phyloP scores from a whole-genome alignment of 2,888 invertebrate species.

The Lepas anatifera region DNA sequence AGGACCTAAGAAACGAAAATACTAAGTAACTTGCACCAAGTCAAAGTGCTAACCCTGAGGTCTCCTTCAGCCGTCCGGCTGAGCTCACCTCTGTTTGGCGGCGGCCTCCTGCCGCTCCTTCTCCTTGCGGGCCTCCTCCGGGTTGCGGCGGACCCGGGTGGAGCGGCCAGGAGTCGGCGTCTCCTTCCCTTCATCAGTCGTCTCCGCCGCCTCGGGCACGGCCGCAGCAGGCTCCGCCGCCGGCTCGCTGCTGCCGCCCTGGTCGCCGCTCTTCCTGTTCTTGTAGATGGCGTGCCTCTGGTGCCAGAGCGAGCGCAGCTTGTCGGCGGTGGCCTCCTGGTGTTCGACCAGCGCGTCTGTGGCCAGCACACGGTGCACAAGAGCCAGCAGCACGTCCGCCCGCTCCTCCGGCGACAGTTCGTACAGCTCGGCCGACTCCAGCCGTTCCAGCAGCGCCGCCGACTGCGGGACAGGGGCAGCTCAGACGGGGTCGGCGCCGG shows the following conservation, averaged over 20 bases:
- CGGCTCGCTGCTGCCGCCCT: background rate
- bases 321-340: background rate
- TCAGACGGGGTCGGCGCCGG: too few relatives aligned
- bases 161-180: background rate
- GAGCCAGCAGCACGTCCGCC: slow-evolving; percentile 20
- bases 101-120: background rate
- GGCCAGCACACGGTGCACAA: slow-evolving; percentile 20
- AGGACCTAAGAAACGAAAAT: too few relatives aligned
- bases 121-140: background rate
- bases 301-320: background rate
- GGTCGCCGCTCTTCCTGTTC: background rate
- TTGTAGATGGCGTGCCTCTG: background rate
- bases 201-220: too few relatives aligned
- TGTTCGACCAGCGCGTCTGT: slow-evolving; percentile 2
- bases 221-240: background rate
- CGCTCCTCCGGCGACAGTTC: slow-evolving; percentile 20
- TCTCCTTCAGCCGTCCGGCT: too few relatives aligned
- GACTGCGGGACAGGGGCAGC: slow-evolving; percentile 7
- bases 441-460: slow-evolving; percentile 20
- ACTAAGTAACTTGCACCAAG: too few relatives aligned
- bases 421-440: slow-evolving; percentile 21
- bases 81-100: background rate
- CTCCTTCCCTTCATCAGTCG: too few relatives aligned
- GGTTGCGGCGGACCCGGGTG: background rate
- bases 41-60: too few relatives aligned